These are phyloP conservation scores for Hippopotamyrus pictus DNA, from an alignment of 2,797 vertebrate genomes.

Conservation along the genomic window DNA sequence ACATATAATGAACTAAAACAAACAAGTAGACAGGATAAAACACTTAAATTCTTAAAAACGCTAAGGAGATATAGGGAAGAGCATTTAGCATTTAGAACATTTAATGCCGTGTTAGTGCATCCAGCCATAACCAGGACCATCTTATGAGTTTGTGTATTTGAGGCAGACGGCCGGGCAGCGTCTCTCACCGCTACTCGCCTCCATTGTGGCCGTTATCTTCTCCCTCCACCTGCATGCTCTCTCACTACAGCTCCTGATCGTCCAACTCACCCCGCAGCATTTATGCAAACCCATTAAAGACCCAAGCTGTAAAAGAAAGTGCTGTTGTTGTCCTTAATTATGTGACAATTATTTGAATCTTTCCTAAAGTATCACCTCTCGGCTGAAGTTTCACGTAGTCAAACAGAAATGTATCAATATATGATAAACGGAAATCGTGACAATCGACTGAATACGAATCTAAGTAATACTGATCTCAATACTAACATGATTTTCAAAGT, in stretches of 20 bases:
- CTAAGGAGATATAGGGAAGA: neutral
- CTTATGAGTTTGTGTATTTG: constrained; percentile 60
- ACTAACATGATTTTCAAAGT: neutral
- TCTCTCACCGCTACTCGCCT: constrained; percentile 30
- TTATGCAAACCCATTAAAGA: constrained; percentile 20
- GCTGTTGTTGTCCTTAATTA: neutral
- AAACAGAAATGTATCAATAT: neutral
- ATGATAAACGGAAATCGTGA: neutral
- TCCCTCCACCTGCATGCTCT: neutral
- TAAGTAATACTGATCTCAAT: neutral
- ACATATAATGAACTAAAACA: neutral
- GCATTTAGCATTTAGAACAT: neutral
- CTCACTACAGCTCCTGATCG: neutral
- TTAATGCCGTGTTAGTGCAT: neutral
- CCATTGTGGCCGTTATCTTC: neutral
- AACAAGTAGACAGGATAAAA: neutral
- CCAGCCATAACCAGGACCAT: neutral
- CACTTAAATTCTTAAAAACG: neutral
- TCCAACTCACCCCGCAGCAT: neutral
- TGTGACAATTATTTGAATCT: neutral
- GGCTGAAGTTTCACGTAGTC: neutral
- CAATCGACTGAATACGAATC: neutral
- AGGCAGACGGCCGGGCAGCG: constrained; percentile 52
- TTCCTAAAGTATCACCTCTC: neutral
- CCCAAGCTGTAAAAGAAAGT: neutral